Conservation (phyloP, 2,888 invertebrate species). For the Cheilosia grossa region DNA sequence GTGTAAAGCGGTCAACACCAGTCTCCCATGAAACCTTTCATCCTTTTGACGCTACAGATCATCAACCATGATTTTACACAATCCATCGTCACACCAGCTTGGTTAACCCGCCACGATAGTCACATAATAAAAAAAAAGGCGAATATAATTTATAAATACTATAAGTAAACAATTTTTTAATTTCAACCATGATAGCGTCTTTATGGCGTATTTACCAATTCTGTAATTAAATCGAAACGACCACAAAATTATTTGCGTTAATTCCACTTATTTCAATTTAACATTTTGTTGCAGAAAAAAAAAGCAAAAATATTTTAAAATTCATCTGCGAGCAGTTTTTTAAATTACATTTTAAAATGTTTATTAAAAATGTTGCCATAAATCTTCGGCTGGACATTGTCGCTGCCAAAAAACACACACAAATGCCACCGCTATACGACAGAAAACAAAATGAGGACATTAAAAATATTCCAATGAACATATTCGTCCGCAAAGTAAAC, state of each 20-base stretch:
- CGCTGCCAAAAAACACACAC: conserved; percentile 22
- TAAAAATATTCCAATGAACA: conserved; percentile 74
- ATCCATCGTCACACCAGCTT: too few relatives aligned
- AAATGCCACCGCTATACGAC: conserved; percentile 20
- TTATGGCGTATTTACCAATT: conserved; percentile 24
- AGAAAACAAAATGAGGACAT: conserved; percentile 67
- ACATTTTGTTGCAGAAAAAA: neutral
- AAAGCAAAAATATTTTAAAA: conserved; percentile 42
- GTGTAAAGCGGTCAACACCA: too few relatives aligned
- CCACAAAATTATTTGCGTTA: conserved; percentile 63
- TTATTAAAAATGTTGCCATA: conserved; percentile 72
- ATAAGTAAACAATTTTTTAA: conserved; percentile 4
- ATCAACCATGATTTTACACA: too few relatives aligned
- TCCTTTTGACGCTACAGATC: too few relatives aligned
- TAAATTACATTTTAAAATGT: conserved; percentile 66
- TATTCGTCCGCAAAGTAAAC: conserved; percentile 73
- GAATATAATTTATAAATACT: conserved; percentile 6
- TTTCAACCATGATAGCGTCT: conserved; percentile 22
- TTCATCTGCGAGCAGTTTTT: conserved; percentile 54
- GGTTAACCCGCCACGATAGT: neutral
- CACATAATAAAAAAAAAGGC: conserved; percentile 3
- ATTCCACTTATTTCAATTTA: conserved; percentile 62
- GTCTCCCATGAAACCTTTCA: too few relatives aligned
- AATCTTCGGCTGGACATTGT: conserved; percentile 54
- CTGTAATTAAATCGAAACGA: conserved; percentile 65